Conservation (phyloP, 2,797 vertebrate genomes). For the Cirrhinus molitorella region DNA sequence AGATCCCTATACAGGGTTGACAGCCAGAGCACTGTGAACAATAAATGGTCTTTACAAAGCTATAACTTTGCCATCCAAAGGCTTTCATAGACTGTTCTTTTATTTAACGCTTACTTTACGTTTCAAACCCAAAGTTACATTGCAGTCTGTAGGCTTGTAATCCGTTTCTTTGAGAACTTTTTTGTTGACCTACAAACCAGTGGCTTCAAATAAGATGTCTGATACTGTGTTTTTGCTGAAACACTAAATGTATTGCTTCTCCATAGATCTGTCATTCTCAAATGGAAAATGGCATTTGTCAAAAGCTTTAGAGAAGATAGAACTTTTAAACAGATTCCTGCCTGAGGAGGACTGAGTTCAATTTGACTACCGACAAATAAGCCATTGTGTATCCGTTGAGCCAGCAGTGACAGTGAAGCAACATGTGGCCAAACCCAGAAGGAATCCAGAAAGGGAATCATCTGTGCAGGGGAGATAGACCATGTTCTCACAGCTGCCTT, state of each 20-base stretch:
- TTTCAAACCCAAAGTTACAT: slow-evolving; percentile 3
- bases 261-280: neutral
- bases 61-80: slow-evolving; percentile 38
- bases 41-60: slow-evolving; percentile 24
- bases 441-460: slow-evolving; percentile 16
- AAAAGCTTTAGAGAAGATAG: slow-evolving; percentile 29
- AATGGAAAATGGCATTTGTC: slow-evolving; percentile 4
- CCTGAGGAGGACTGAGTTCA: neutral
- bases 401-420: slow-evolving; percentile 14
- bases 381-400: neutral
- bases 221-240: neutral
- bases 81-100: neutral
- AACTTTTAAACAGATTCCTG: slow-evolving; percentile 40
- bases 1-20: slow-evolving; percentile 15
- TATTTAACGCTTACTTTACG: neutral
- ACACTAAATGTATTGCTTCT: neutral
- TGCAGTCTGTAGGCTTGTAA: neutral
- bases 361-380: slow-evolving; percentile 27
- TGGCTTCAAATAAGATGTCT: neutral
- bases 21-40: slow-evolving; percentile 25
- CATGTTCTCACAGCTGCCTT: slow-evolving; percentile 1
- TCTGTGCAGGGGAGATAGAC: neutral
- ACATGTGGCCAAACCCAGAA: slow-evolving; percentile 16
- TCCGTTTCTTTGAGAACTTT: neutral
- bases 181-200: neutral